A percentile compares a stretch with the other conserved stretches of the same genome.
Evolutionary conservation across 1,140 invertebrate species (phyloP).

Genomic region (Hycleus cichorii): DNA sequence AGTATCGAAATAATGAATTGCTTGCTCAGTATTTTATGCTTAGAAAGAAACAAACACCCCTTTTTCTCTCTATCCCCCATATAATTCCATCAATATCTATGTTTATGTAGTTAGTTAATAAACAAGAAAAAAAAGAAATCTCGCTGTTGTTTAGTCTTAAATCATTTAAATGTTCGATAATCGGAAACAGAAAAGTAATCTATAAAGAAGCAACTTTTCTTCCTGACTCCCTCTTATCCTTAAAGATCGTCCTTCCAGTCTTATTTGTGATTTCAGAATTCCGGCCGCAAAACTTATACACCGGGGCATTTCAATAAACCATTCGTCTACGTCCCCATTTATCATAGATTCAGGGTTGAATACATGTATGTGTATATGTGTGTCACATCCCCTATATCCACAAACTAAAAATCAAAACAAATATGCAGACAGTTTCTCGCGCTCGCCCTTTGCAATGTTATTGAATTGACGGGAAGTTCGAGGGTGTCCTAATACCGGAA

Average conservation of each 20-base stretch:
- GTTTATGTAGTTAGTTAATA: too few relatives aligned
- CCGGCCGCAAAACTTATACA: constrained; percentile 25
- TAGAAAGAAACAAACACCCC: too few relatives aligned
- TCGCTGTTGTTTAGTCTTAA: not conserved
- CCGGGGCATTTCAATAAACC: constrained; percentile 36
- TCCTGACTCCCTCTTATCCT: constrained; percentile 8
- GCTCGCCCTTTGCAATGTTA: constrained; percentile 24
- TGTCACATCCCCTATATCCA: not conserved
- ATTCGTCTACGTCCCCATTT: constrained; percentile 34
- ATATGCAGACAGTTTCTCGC: constrained; percentile 32
- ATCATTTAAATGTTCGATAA: constrained; percentile 6
- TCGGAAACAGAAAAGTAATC: constrained; percentile 25
- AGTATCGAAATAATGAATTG: constrained; percentile 12
- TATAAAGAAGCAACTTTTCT: constrained; percentile 19
- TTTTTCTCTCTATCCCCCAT: too few relatives aligned
- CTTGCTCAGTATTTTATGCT: not conserved
- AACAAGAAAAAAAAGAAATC: too few relatives aligned
- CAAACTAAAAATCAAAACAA: constrained; percentile 33
- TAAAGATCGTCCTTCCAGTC: not conserved
- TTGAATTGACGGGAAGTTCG: constrained; percentile 31
- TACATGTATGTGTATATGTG: too few relatives aligned
- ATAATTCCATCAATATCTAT: too few relatives aligned
- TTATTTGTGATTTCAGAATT: constrained; percentile 28
- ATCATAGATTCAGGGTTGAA: constrained; percentile 23
- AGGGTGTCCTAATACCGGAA: constrained; percentile 25